These are phyloP conservation scores for Diadumene lineata DNA, from an alignment of 92 coral and sea anemone species.

Conservation along the genomic window DNA sequence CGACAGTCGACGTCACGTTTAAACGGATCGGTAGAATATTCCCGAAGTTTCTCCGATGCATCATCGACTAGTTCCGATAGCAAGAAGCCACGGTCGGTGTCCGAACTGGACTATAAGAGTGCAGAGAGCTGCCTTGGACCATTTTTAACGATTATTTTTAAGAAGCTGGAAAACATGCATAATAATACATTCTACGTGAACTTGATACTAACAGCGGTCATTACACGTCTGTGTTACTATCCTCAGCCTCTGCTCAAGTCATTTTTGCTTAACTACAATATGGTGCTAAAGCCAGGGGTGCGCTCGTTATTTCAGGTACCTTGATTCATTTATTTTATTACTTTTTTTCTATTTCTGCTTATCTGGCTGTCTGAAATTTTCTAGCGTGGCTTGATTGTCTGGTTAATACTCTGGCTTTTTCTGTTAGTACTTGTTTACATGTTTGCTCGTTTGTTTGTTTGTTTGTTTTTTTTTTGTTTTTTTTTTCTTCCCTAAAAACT, in stretches of 20 bases:
- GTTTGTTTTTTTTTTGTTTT: too few species aligned
- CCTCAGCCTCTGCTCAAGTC: constrained; percentile 97
- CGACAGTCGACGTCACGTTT: constrained; percentile 26
- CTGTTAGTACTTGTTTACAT: too few species aligned
- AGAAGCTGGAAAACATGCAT: constrained; percentile 93
- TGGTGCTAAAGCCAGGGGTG: constrained; percentile 96
- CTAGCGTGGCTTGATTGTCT: too few species aligned
- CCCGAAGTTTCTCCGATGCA: constrained; percentile 26
- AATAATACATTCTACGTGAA: constrained; percentile 91
- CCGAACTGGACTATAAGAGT: constrained; percentile 51
- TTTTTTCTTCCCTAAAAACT: too few species aligned
- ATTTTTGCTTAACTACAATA: constrained; percentile 89
- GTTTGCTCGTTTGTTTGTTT: too few species aligned
- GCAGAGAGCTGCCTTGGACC: constrained; percentile 64
- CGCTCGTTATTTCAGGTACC: constrained; percentile 97
- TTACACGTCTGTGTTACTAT: constrained; percentile 80
- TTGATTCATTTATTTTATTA: too few species aligned
- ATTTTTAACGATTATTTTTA: constrained; percentile 75
- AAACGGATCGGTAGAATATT: constrained; percentile 41
- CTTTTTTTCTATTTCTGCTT: neutral
- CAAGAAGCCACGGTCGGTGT: constrained; percentile 57
- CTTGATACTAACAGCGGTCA: constrained; percentile 86
- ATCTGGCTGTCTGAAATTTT: too few species aligned
- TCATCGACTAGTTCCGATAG: constrained; percentile 13
- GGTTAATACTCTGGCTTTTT: too few species aligned